These are phyloP conservation scores for Echiichthys vipera DNA, from an alignment of 2,797 vertebrate species.

Conservation along the genomic window DNA sequence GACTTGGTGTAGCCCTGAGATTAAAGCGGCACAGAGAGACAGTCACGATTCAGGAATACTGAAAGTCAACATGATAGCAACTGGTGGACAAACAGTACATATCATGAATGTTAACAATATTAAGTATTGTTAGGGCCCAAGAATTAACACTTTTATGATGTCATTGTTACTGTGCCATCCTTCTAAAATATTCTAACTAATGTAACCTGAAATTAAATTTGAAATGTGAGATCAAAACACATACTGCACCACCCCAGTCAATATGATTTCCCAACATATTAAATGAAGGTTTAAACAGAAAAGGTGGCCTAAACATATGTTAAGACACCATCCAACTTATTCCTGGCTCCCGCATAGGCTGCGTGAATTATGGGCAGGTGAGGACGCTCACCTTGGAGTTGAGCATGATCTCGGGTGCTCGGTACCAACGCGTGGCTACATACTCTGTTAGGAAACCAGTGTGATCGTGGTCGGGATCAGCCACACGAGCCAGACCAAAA, in stretches of 20 bases:
- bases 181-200: too few species aligned
- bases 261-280: neutral
- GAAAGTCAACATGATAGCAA: neutral
- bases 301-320: too few species aligned
- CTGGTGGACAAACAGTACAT: neutral
- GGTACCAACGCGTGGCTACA: slow-evolving; percentile 94
- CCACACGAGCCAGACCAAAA: slow-evolving; percentile 92
- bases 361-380: neutral
- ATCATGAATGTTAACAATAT: neutral
- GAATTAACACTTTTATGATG: too few species aligned
- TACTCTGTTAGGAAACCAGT: slow-evolving; percentile 94
- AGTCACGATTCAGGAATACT: neutral
- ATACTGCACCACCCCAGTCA: neutral
- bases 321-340: too few species aligned
- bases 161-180: too few species aligned
- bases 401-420: slow-evolving; percentile 95
- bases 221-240: neutral
- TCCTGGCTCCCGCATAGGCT: too few species aligned
- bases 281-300: too few species aligned
- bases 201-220: neutral
- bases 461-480: slow-evolving; percentile 91
- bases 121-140: neutral
- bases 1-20: slow-evolving; percentile 92
- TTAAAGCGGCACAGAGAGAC: neutral
- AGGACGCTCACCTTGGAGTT: slow-evolving; percentile 88